Evolutionary conservation across 2,888 invertebrate species (phyloP), one percentile per base, ranked within the genome.

Genomic region (Leptinotarsa rubiginosa): DNA sequence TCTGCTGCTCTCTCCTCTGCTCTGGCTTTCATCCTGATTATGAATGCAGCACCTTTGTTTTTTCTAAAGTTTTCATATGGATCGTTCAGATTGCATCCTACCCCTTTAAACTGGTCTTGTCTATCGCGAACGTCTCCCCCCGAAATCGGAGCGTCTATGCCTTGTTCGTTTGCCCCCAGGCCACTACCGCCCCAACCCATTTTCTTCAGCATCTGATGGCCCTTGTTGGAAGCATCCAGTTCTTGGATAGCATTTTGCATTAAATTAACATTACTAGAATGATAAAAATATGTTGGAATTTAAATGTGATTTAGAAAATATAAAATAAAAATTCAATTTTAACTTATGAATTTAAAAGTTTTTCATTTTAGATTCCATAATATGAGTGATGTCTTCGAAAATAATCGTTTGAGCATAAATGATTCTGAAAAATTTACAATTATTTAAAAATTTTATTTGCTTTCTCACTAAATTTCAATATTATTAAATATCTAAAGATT

Each of bases 161-260:
- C 99, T 88, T 98, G 97, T 78, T 97, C 98, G 75, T 97, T 93
- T 0, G 95, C 95, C 20, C 99, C 99, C 13, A 99, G 90, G 12
- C 99, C 99, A 59, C 93, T 93, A 54, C 98, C 98, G 76, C 95
- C 93, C 99, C 99, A 99, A 3, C 98, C 99, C 98, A 99, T 99
- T 90, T 97, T 97, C 88, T 94, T 95, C 76, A 99, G 90, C 89
- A 99, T 92, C 89, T 98, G 97, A 89, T 99, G 99, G 0, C 99
- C 99, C 87, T 97, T 98, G 89, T 99, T 99, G 77, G 93, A 93
- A 74, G 96, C 92, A 85, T 97, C 97, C 75, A 96, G 89, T 78
- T 94, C 94, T 80, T 93, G 84, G 18, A 79, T 70, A 12, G 83
- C 81, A 68, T 74, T 78, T 54, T 82, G 80, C 73, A 79, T 75